Evolutionary conservation across 2,113 vertebrate genomes (phyloP).

Genomic region (Tautogolabrus adspersus): DNA sequence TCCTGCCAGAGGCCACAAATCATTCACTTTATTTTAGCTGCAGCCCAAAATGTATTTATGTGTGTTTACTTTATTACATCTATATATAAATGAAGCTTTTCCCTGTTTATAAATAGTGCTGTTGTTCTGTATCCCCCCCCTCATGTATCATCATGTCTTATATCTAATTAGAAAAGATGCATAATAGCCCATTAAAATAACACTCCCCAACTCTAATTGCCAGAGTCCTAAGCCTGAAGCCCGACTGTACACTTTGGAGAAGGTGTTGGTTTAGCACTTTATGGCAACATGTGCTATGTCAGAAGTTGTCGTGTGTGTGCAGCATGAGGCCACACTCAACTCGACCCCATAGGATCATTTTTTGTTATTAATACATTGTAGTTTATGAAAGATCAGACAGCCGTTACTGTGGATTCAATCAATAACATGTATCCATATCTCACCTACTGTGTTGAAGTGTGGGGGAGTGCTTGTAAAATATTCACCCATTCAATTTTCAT

Average conservation of each 20-base stretch:
- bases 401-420: too few relatives aligned
- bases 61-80: constrained; percentile 13
- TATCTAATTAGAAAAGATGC: constrained; percentile 60
- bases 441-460: too few relatives aligned
- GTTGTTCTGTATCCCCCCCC: constrained; percentile 22
- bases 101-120: constrained; percentile 38
- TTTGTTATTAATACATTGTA: not conserved
- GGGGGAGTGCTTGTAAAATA: too few relatives aligned
- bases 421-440: too few relatives aligned
- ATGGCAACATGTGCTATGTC: constrained; percentile 13
- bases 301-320: not conserved
- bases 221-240: constrained; percentile 50
- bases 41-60: not conserved
- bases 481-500: too few relatives aligned
- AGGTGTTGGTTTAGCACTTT: constrained; percentile 5
- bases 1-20: not conserved
- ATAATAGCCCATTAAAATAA: constrained; percentile 47
- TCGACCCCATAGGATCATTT: not conserved
- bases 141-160: constrained; percentile 49
- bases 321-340: constrained; percentile 24
- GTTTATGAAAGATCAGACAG: not conserved
- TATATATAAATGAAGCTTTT: constrained; percentile 38
- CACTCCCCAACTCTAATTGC: constrained; percentile 35
- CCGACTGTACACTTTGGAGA: constrained; percentile 19
- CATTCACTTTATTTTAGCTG: not conserved